Base-by-base conservation (phyloP, 2,113 vertebrate species). In the Dipodomys ordii region DNA sequence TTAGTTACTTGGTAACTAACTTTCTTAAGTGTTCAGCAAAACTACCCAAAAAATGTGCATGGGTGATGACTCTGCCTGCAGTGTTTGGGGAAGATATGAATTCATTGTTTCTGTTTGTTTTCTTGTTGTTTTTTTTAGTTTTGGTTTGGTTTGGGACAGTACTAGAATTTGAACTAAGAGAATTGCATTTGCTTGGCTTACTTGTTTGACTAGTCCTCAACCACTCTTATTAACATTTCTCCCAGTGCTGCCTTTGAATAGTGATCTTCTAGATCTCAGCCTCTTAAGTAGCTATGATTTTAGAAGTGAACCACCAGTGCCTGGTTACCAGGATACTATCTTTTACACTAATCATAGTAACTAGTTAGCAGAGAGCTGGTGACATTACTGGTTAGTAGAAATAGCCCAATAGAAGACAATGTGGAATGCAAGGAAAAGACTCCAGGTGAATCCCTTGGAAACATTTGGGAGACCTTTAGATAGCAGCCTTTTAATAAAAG, bases 401-500 rank as follows among this genome's bases (percentile, higher is more conserved):
- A 35, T 20, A 67, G 28, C 20, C 62, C 32, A 32, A 27, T 6
- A 23, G 60, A 28, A 73, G 11, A 74, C 12, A 10, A 18, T 27
- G 3, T 65, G 18, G 12, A 81, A 92, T 3, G 15, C 35, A 32
- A 1, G 5, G 10, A 60, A 35, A 35, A 18, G 53, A 57, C 53
- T 15, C 53, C 53, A 57, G 4, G 35, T 0, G 44, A 22, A 23
- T 39, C 19, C 6, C 9, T 71, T 87, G 19, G 87, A 35, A 64
- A 78, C 35, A 53, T 80, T 64, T 46, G 46, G 19, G 12, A 87
- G 64, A 90, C 32, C 90, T 69, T 95, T 76, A 83, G 8, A 79
- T 20, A 84, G 8, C 49, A 72, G 8, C 9, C 19, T 62, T 90
- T 90, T 86, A 53, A 12, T 90, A 93, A 92, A 11, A 25, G 90